A percentile compares a stretch with the other conserved stretches of the same genome.
These are phyloP conservation scores for Hypena proboscidalis DNA, from an alignment of 2,888 invertebrate species.

Conservation along the genomic window DNA sequence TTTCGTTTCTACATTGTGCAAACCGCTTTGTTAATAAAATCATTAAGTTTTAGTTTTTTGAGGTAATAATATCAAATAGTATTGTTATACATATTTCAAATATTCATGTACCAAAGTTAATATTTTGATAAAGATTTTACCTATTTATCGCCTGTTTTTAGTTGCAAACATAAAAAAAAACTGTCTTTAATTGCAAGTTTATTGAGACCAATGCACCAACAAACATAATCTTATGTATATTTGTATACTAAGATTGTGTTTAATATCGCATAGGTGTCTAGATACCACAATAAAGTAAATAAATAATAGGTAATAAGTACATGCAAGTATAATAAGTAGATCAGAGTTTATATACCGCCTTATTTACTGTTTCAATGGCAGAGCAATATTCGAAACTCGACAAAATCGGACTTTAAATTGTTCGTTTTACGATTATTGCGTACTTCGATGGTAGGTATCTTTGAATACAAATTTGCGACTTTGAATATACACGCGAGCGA, in stretches of 20 bases:
- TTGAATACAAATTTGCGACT: constrained; percentile 76
- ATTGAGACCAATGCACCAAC: neutral
- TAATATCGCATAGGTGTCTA: constrained; percentile 11
- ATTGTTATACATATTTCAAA: neutral
- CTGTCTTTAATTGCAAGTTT: neutral
- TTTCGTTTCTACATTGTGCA: constrained; percentile 7
- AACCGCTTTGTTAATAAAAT: constrained; percentile 8
- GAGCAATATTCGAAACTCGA: constrained; percentile 66
- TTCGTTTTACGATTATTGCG: constrained; percentile 77
- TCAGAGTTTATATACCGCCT: constrained; percentile 31
- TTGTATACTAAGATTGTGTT: neutral
- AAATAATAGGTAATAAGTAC: constrained; percentile 22
- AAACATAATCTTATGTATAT: constrained; percentile 2
- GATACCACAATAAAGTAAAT: constrained; percentile 25
- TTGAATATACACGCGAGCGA: constrained; percentile 63
- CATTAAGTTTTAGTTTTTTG: neutral
- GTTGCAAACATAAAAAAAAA: neutral
- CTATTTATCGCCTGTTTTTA: neutral
- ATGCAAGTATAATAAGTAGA: constrained; percentile 30
- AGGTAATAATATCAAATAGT: neutral
- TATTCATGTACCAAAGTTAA: neutral
- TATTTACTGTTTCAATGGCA: constrained; percentile 56
- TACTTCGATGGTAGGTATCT: constrained; percentile 75
- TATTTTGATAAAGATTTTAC: neutral
- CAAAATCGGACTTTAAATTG: constrained; percentile 77